These are phyloP conservation scores for Rhinoraja longicauda DNA, from an alignment of 2,797 vertebrate genomes.

Conservation along the genomic window DNA sequence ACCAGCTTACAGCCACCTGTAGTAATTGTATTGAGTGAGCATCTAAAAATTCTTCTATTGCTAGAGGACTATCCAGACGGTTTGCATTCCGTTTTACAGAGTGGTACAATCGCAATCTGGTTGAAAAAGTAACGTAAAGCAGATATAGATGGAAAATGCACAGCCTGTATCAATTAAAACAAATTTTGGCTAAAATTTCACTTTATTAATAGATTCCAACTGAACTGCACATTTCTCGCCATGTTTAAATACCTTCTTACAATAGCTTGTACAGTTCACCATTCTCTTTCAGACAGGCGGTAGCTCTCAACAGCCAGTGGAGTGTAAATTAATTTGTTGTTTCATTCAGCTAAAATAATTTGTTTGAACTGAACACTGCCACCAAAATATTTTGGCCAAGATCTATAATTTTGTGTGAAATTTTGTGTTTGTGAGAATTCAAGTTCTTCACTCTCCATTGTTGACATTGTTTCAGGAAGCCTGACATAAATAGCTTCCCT, in stretches of 20 bases:
- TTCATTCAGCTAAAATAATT: not conserved
- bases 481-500: not conserved
- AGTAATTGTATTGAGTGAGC: not conserved
- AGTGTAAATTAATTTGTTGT: not conserved
- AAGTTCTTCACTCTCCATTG: not conserved
- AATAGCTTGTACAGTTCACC: not conserved
- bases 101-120: not conserved
- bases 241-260: not conserved
- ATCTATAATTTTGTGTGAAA: not conserved
- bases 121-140: conserved; percentile 28
- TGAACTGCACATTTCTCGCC: not conserved
- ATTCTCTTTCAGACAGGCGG: not conserved
- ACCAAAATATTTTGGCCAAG: not conserved
- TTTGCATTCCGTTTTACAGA: not conserved
- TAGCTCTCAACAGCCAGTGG: not conserved
- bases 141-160: conserved; percentile 12
- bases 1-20: not conserved
- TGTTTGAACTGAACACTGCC: not conserved
- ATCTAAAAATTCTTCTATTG: conserved; percentile 18
- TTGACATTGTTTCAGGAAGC: not conserved
- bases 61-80: conserved; percentile 8
- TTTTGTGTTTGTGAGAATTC: not conserved
- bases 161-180: conserved; percentile 20
- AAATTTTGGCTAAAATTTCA: not conserved
- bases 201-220: not conserved